These are phyloP conservation scores for Watsonalla cultraria DNA, from an alignment of 2,888 invertebrate genomes.

Conservation along the genomic window DNA sequence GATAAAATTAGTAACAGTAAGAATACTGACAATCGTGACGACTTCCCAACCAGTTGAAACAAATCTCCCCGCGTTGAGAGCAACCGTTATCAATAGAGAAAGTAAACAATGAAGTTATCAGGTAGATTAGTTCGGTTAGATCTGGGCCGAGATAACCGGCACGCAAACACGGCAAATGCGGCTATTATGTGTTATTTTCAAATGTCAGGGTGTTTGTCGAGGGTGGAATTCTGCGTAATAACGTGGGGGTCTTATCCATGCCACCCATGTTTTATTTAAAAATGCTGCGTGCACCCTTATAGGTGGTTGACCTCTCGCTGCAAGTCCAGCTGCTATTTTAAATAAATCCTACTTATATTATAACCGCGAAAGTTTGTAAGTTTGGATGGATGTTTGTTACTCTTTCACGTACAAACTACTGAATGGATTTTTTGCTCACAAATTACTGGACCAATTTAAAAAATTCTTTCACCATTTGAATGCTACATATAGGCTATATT, in stretches of 20 bases:
- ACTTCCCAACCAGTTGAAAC: not conserved
- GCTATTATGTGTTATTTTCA: slow-evolving; percentile 3
- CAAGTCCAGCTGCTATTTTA: too few relatives aligned
- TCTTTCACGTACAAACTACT: too few relatives aligned
- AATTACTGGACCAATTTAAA: too few relatives aligned
- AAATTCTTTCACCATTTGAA: too few relatives aligned
- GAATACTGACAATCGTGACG: not conserved
- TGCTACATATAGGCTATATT: too few relatives aligned
- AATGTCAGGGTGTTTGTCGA: not conserved
- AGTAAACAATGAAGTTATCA: slow-evolving; percentile 10
- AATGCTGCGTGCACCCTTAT: not conserved
- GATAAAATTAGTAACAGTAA: too few relatives aligned
- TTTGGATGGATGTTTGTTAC: too few relatives aligned
- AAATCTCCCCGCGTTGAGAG: slow-evolving; percentile 1
- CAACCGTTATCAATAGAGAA: slow-evolving; percentile 6
- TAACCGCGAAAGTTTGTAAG: too few relatives aligned
- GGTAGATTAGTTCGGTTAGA: slow-evolving; percentile 9
- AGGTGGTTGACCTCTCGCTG: not conserved
- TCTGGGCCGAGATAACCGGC: slow-evolving; percentile 17
- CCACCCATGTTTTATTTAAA: not conserved
- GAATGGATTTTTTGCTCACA: too few relatives aligned
- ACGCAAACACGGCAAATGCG: slow-evolving; percentile 1
- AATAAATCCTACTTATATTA: too few relatives aligned
- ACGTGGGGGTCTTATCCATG: too few relatives aligned
- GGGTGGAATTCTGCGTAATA: not conserved